Conservation (phyloP, 2,797 vertebrate genomes). For the Paedocypris micromegethes region DNA sequence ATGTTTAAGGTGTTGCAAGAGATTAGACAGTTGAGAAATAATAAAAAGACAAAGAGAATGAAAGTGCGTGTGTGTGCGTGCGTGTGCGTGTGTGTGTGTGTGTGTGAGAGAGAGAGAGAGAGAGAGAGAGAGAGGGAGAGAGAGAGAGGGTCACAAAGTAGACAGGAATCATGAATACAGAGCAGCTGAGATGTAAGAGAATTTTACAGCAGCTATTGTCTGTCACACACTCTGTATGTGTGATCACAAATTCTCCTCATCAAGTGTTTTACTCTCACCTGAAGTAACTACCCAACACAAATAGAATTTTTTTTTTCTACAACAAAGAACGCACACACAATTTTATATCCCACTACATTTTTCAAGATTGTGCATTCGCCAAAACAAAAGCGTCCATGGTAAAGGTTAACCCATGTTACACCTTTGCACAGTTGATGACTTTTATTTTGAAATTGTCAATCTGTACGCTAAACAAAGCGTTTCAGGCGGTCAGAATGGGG, state of each 20-base stretch:
- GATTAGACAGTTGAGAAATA: conserved; percentile 64
- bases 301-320: conserved; percentile 40
- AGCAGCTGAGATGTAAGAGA: conserved; percentile 77
- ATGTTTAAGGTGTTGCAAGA: conserved; percentile 32
- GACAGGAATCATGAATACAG: conserved; percentile 74
- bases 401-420: background rate
- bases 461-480: background rate
- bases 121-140: conserved; percentile 14
- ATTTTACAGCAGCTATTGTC: conserved; percentile 77
- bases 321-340: conserved; percentile 15
- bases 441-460: conserved; percentile 13
- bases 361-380: conserved; percentile 64
- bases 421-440: background rate
- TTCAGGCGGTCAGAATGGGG: conserved; percentile 5
- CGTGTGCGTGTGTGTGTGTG: background rate
- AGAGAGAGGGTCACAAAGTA: conserved; percentile 57
- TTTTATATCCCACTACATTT: conserved; percentile 9
- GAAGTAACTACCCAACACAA: conserved; percentile 45
- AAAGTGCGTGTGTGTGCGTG: background rate
- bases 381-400: conserved; percentile 66
- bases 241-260: conserved; percentile 70
- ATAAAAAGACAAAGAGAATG: conserved; percentile 46
- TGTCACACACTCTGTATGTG: conserved; percentile 74
- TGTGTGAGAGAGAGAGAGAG: conserved; percentile 43
- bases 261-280: conserved; percentile 61